Evolutionary conservation across 2,888 invertebrate species (phyloP).

Genomic region (Napeogenes sylphis): DNA sequence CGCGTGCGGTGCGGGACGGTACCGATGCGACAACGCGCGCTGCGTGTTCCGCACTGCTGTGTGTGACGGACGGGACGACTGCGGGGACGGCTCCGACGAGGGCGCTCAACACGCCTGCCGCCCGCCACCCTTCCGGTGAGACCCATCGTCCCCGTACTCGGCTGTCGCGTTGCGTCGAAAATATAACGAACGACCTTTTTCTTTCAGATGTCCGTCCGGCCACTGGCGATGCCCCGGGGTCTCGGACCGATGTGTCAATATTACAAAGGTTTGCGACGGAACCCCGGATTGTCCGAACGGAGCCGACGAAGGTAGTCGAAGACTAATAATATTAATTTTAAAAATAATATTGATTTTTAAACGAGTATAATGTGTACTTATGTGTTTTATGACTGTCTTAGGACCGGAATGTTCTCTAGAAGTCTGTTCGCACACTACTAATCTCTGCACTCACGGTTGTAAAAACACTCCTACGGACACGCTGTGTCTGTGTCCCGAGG

Average conservation of each 20-base stretch:
- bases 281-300: conserved; percentile 95
- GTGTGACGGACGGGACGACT: conserved; percentile 96
- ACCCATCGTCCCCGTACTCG: not conserved
- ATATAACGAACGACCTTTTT: not conserved
- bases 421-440: conserved; percentile 85
- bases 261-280: conserved; percentile 92
- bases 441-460: conserved; percentile 90
- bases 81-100: conserved; percentile 94
- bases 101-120: conserved; percentile 88
- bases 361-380: too few relatives aligned
- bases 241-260: conserved; percentile 88
- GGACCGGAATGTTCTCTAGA: conserved; percentile 88
- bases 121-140: conserved; percentile 81
- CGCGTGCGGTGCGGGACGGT: conserved; percentile 86
- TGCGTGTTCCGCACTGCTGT: conserved; percentile 96
- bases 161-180: too few relatives aligned
- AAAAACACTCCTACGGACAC: conserved; percentile 93
- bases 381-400: conserved; percentile 29
- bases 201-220: conserved; percentile 80
- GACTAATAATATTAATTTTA: not conserved
- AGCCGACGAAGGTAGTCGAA: conserved; percentile 87
- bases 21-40: conserved; percentile 89
- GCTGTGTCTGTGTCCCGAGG: conserved; percentile 91
- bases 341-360: not conserved
- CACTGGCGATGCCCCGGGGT: conserved; percentile 94